A percentile compares a stretch with the other conserved stretches of the same genome.
Conservation (phyloP, 2,797 vertebrate genomes). For the Tragelaphus oryx region DNA sequence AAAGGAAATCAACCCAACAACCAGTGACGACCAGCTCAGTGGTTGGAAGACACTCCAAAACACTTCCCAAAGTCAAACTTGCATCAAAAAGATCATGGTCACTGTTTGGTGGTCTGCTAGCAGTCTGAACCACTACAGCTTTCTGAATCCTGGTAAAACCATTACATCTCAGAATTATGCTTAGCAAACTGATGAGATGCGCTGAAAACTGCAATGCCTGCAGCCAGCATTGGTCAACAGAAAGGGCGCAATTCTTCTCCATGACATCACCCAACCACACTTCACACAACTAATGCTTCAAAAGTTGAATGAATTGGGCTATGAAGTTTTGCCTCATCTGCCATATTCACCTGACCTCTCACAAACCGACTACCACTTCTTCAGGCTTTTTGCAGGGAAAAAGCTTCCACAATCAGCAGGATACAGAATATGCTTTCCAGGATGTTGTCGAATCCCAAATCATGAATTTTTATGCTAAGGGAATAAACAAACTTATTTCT, state of each 20-base stretch:
- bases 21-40: not conserved
- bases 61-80: not conserved
- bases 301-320: too few species aligned
- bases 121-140: not conserved
- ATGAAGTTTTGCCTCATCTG: not conserved
- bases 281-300: not conserved
- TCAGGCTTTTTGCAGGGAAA: not conserved
- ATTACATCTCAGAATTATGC: not conserved
- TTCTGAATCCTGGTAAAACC: not conserved
- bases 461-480: not conserved
- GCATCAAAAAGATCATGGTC: not conserved
- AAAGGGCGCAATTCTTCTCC: not conserved
- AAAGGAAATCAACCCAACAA: not conserved
- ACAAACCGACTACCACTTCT: not conserved
- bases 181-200: not conserved
- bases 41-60: not conserved
- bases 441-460: not conserved
- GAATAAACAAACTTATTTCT: not conserved
- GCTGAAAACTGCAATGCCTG: not conserved
- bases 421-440: not conserved
- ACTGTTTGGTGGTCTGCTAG: not conserved
- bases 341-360: not conserved
- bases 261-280: not conserved
- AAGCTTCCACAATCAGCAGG: not conserved
- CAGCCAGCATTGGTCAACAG: not conserved